These are phyloP conservation scores for Liasis olivaceus DNA, from an alignment of 2,797 vertebrate species.

Conservation along the genomic window DNA sequence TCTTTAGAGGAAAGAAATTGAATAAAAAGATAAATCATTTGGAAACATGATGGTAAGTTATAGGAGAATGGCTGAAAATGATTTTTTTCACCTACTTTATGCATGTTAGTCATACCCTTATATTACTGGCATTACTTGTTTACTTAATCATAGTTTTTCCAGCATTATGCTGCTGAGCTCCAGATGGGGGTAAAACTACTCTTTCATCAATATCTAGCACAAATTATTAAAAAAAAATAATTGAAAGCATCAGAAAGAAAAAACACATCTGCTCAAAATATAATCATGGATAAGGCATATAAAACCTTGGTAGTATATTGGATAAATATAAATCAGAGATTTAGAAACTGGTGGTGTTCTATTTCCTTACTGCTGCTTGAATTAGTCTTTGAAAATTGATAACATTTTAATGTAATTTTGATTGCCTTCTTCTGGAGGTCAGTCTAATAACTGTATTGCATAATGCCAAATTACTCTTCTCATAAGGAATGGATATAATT, in stretches of 20 bases:
- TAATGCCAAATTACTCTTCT: slow-evolving; percentile 56
- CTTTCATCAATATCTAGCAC: slow-evolving; percentile 37
- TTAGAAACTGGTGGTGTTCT: slow-evolving; percentile 41
- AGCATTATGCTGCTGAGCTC: background rate
- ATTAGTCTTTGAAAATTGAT: slow-evolving; percentile 52
- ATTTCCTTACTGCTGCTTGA: slow-evolving; percentile 12
- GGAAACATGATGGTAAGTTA: background rate
- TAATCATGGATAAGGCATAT: slow-evolving; percentile 30
- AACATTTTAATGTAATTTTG: slow-evolving; percentile 49
- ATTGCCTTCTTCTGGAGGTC: slow-evolving; percentile 58
- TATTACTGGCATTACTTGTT: background rate
- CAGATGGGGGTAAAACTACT: background rate
- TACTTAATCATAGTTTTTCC: background rate
- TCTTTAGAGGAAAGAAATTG: background rate
- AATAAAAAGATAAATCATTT: background rate
- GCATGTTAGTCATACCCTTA: background rate
- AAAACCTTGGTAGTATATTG: slow-evolving; percentile 43
- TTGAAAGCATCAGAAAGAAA: slow-evolving; percentile 49
- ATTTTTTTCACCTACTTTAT: background rate
- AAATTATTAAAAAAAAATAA: slow-evolving; percentile 43
- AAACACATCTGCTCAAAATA: slow-evolving; percentile 46
- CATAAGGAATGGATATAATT: slow-evolving; percentile 56
- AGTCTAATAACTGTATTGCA: slow-evolving; percentile 48
- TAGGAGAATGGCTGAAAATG: background rate
- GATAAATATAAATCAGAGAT: slow-evolving; percentile 59